Evolutionary conservation across 2,113 vertebrate species (phyloP).

Genomic region (Malurus elegans): DNA sequence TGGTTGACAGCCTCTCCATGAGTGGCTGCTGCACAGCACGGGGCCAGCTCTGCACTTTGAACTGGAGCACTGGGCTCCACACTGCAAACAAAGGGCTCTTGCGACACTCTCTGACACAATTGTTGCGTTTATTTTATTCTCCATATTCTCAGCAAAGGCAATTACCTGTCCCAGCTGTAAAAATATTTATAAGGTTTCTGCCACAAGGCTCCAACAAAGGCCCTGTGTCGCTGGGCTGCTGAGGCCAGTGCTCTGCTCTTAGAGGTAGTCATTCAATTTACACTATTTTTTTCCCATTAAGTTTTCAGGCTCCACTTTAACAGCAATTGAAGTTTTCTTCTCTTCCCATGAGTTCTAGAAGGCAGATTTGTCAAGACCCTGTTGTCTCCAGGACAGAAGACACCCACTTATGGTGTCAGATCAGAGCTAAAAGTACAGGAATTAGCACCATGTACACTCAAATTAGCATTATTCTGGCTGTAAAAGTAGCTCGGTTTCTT

Average conservation of each 20-base stretch:
- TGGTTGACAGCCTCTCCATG: background rate
- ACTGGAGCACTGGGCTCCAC: background rate
- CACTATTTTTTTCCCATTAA: background rate
- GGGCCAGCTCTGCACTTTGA: background rate
- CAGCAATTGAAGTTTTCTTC: background rate
- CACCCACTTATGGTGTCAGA: background rate
- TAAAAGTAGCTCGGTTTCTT: background rate
- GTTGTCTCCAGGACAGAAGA: background rate
- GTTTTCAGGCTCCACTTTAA: background rate
- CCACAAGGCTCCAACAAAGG: background rate
- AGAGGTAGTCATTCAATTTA: background rate
- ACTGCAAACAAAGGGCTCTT: background rate
- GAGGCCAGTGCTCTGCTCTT: background rate
- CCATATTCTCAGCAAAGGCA: background rate
- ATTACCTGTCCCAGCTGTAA: slow-evolving; percentile 32
- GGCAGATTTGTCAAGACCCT: background rate
- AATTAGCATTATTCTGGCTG: background rate
- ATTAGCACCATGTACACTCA: background rate
- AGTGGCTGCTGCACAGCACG: background rate
- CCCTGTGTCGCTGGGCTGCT: background rate
- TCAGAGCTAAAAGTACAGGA: background rate
- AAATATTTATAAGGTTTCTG: background rate
- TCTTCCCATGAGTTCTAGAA: background rate
- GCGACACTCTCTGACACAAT: background rate
- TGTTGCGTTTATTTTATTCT: background rate